Evolutionary conservation across 2,888 invertebrate genomes (phyloP).

Genomic region (Sthenelais limicola): DNA sequence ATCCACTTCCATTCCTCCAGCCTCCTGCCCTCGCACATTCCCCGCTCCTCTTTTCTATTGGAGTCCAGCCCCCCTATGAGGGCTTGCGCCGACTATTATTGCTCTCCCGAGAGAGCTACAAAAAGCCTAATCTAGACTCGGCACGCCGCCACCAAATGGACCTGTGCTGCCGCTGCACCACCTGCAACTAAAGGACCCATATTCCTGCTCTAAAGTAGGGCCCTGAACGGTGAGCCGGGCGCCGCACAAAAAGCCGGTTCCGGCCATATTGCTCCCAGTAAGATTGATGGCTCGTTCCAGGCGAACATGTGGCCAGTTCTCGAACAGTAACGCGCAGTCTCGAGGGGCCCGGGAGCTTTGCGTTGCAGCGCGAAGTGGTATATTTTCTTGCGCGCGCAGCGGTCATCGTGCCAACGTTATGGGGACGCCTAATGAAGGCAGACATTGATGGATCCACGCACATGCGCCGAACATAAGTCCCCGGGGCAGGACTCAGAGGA

Average conservation of each 20-base stretch:
- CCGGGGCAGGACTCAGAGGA: not conserved
- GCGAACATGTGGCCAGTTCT: constrained; percentile 3
- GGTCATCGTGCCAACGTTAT: not conserved
- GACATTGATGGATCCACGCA: constrained; percentile 1
- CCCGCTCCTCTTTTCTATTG: not conserved
- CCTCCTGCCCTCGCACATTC: not conserved
- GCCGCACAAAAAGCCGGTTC: not conserved
- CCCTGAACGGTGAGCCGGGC: not conserved
- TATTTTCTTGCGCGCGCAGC: not conserved
- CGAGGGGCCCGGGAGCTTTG: too few relatives aligned
- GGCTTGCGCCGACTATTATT: constrained; percentile 12
- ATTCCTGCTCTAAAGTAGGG: not conserved
- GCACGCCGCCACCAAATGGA: constrained; percentile 15
- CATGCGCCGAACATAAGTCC: not conserved
- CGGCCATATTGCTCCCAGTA: constrained; percentile 20
- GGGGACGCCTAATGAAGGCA: not conserved
- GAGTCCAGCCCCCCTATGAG: constrained; percentile 5
- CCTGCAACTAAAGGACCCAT: not conserved
- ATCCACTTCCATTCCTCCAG: too few relatives aligned
- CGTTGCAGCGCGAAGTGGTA: not conserved
- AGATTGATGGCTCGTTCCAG: constrained; percentile 5
- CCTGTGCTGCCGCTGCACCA: not conserved
- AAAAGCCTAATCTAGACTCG: constrained; percentile 32
- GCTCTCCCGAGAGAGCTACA: constrained; percentile 1
- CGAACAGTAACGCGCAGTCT: too few relatives aligned